Evolutionary conservation across 1,140 invertebrate species (phyloP).

Genomic region (Homalodisca vitripennis): DNA sequence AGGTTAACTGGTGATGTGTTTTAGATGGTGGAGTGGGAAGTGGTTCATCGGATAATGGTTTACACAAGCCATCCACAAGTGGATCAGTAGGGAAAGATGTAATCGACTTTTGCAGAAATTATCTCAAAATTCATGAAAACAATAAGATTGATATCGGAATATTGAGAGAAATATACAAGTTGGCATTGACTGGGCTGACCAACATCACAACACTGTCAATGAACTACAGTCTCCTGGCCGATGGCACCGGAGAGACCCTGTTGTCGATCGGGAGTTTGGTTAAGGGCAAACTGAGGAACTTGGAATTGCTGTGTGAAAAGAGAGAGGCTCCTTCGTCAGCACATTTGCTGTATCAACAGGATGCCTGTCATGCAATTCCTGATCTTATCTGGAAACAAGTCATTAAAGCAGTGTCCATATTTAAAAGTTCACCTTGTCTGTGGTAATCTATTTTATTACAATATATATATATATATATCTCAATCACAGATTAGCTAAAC

Average conservation of each 20-base stretch:
- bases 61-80: no score
- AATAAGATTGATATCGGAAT: background rate
- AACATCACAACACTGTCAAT: background rate
- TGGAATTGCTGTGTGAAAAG: slow-evolving; percentile 7
- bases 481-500: no score
- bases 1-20: no score
- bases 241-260: background rate
- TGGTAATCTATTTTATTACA: background rate
- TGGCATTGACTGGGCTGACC: background rate
- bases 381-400: background rate
- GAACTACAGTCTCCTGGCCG: slow-evolving; percentile 4
- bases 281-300: background rate
- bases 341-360: background rate
- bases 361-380: background rate
- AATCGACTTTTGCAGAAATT: slow-evolving; percentile 6
- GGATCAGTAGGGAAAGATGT: no score
- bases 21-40: no score
- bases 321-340: background rate
- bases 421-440: slow-evolving; percentile 7
- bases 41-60: no score
- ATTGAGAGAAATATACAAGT: background rate
- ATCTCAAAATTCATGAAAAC: slow-evolving; percentile 1
- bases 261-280: slow-evolving; percentile 3
- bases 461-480: background rate
- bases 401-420: background rate